A percentile compares a stretch with the other conserved stretches of the same genome.
These are phyloP conservation scores for Acanthosepion esculentum DNA, from an alignment of 2,888 invertebrate genomes.

Conservation along the genomic window DNA sequence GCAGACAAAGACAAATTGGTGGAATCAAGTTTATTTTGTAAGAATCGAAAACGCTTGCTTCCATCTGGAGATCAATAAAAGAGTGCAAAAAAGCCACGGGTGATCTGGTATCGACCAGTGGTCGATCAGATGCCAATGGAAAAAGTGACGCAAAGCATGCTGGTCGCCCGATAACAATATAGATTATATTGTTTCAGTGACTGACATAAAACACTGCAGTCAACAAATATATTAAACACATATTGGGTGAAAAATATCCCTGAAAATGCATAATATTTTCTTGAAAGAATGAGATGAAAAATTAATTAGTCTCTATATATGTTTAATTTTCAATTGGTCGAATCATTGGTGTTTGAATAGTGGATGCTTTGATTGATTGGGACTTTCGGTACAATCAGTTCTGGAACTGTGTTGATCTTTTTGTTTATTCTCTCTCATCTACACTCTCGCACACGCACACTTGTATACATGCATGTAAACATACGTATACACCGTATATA, in stretches of 20 bases:
- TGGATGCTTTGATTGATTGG: background rate
- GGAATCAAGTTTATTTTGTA: constrained; percentile 33
- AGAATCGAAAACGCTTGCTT: constrained; percentile 11
- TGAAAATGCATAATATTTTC: constrained; percentile 20
- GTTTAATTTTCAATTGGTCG: background rate
- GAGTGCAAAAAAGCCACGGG: constrained; percentile 33
- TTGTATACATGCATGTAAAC: background rate
- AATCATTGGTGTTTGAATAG: background rate
- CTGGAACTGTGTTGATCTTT: constrained; percentile 17
- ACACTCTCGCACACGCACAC: background rate
- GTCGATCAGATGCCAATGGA: constrained; percentile 33
- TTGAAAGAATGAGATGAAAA: constrained; percentile 10
- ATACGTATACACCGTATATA: background rate
- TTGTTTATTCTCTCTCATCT: background rate
- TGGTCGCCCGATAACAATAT: background rate
- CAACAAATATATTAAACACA: background rate
- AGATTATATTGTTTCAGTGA: background rate
- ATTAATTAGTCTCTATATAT: background rate
- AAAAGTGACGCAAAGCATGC: constrained; percentile 22
- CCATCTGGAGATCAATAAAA: background rate
- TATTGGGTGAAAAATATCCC: constrained; percentile 33
- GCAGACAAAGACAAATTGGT: background rate
- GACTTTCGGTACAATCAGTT: background rate
- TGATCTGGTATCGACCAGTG: background rate
- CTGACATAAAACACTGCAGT: background rate